These are phyloP conservation scores for Rhinatrema bivittatum DNA, from an alignment of 2,797 vertebrate genomes.

Conservation along the genomic window DNA sequence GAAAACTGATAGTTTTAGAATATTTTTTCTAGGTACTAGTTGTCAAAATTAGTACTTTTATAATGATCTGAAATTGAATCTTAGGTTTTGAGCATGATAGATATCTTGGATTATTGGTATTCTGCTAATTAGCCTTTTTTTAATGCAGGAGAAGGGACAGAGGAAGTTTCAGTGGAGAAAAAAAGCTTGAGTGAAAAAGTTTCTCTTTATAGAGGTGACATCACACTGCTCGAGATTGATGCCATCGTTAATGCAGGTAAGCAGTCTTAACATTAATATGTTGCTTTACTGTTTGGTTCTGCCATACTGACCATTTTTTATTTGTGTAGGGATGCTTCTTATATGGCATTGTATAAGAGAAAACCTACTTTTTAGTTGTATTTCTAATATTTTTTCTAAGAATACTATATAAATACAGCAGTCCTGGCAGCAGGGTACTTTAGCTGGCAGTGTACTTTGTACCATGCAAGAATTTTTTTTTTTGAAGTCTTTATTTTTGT, in stretches of 20 bases:
- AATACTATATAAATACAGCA: not conserved
- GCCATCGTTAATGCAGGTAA: constrained; percentile 97
- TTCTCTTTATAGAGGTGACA: constrained; percentile 94
- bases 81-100: no score
- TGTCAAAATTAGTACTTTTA: no score
- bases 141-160: constrained; percentile 63
- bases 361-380: not conserved
- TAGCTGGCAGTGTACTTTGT: no score
- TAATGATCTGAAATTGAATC: no score
- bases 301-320: fast-evolving
- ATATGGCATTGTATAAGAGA: not conserved
- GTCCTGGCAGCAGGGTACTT: no score
- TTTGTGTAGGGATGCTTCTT: no score
- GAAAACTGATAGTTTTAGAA: no score
- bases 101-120: no score
- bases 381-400: fast-evolving
- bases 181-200: constrained; percentile 77
- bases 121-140: no score
- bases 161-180: constrained; percentile 57
- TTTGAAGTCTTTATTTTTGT: no score
- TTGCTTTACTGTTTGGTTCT: fast-evolving
- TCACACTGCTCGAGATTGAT: constrained; percentile 87
- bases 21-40: no score
- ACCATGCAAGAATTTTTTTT: no score
- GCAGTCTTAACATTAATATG: constrained; percentile 23